Evolutionary conservation across 2,888 invertebrate genomes (phyloP).

Genomic region (Calliscelio sp.): DNA sequence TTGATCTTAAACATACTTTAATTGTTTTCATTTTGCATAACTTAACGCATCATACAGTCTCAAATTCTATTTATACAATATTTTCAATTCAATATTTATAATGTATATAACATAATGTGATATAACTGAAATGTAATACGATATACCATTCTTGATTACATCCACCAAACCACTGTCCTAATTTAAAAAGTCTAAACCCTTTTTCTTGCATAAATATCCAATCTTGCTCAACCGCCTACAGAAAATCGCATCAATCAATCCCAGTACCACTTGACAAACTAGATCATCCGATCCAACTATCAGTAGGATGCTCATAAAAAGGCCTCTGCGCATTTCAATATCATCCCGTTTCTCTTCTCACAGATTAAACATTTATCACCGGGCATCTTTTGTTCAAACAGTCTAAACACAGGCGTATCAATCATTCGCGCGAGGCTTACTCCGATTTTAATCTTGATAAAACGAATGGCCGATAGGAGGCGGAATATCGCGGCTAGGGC

Average conservation of each 20-base stretch:
- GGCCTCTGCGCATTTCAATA: constrained; percentile 18
- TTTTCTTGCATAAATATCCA: background rate
- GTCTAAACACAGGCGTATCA: constrained; percentile 47
- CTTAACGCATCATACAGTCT: no score
- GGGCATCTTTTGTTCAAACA: constrained; percentile 48
- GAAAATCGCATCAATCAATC: background rate
- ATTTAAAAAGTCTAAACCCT: no score
- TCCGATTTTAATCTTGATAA: constrained; percentile 64
- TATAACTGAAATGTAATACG: no score
- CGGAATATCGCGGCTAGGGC: constrained; percentile 41
- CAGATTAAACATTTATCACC: constrained; percentile 44
- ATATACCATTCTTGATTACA: no score
- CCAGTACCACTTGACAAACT: constrained; percentile 13
- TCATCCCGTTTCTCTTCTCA: constrained; percentile 23
- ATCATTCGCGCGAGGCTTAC: constrained; percentile 36
- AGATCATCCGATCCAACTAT: background rate
- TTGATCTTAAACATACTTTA: no score
- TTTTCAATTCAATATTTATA: no score
- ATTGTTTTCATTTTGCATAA: no score
- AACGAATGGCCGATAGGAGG: constrained; percentile 49
- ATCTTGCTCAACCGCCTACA: background rate
- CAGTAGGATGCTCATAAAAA: constrained; percentile 3
- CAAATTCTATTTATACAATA: no score
- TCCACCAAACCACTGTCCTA: no score
- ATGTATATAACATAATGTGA: no score